Evolutionary conservation across 2,113 vertebrate genomes (phyloP).

Genomic region (Hymenochirus boettgeri): DNA sequence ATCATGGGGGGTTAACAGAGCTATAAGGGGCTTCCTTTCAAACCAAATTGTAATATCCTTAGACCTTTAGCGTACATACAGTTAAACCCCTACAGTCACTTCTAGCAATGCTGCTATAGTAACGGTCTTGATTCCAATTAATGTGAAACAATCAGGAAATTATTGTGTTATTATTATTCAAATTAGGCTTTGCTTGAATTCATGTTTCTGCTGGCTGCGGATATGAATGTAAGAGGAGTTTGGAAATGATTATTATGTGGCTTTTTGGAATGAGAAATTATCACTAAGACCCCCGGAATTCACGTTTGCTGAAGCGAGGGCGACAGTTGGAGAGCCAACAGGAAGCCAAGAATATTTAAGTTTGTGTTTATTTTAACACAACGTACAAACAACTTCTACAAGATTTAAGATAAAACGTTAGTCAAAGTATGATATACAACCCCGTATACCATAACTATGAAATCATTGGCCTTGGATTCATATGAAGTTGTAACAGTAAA

Average conservation of each 20-base stretch:
- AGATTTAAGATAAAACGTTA: too few relatives aligned
- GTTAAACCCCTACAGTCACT: constrained; percentile 50
- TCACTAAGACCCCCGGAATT: constrained; percentile 21
- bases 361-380: too few relatives aligned
- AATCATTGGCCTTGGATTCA: too few relatives aligned
- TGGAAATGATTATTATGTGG: constrained; percentile 56
- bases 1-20: too few relatives aligned
- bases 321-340: constrained; percentile 22
- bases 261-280: constrained; percentile 47
- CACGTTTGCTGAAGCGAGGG: constrained; percentile 43
- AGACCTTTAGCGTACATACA: neutral
- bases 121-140: constrained; percentile 57
- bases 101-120: constrained; percentile 51
- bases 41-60: too few relatives aligned
- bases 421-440: too few relatives aligned
- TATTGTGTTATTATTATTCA: constrained; percentile 64
- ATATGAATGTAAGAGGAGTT: constrained; percentile 56
- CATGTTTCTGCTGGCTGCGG: constrained; percentile 58
- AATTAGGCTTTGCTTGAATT: constrained; percentile 65
- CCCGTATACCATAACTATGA: too few relatives aligned
- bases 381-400: too few relatives aligned
- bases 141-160: constrained; percentile 56
- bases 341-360: neutral
- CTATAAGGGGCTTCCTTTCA: too few relatives aligned
- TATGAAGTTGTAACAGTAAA: too few relatives aligned